Evolutionary conservation across 2,888 invertebrate genomes (phyloP), one percentile per base, ranked within the genome.

Genomic region (Pristionchus mayeri): DNA sequence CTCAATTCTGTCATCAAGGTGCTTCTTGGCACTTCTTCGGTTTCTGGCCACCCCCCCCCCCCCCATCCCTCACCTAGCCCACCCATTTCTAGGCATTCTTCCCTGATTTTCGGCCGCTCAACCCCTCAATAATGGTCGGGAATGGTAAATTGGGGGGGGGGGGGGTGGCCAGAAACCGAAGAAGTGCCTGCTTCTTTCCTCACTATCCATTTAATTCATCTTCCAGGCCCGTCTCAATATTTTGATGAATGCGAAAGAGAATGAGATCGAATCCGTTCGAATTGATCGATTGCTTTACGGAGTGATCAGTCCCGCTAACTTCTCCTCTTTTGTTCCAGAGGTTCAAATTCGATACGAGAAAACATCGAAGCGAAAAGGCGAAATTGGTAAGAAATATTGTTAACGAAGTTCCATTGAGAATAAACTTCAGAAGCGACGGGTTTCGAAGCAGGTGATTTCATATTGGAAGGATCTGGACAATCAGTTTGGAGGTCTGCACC

Each of bases 221-320:
- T 37, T 2, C 3, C 37, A 78, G 76, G 76, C 50, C 30, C 76
- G 76, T 1, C 48, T 78, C 50, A 78, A 1, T 7, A n/a, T 78
- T 50, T 40, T 30, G 0, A 18, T 50, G 4, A 40, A 27, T 3
- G 34, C 27, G 18, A 50, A 78, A 6, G 50, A 24, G 50, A n/a
- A 30, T n/a, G 76, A 50, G 40, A 50, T 78, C 0, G 50, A 50
- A 50, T 50, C 76, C 13, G 27, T n/a, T 9, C 18, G 34, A 50
- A 27, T 78, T 11, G 76, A 78, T 50, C 76, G 76, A 50, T 50
- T 78, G 50, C 48, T 50, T 50, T 78, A 78, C 76, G 50, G 40
- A 50, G 9, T 18, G 13, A 6, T 78, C 7, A 30, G 30, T 21
- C 16, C 50, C 4, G 24, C 76, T 9, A 78, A 78, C 50, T 50